A percentile compares a stretch with the other conserved stretches of the same genome.
These are phyloP conservation scores for Diaphora mendica DNA, from an alignment of 2,888 invertebrate genomes.

Conservation along the genomic window DNA sequence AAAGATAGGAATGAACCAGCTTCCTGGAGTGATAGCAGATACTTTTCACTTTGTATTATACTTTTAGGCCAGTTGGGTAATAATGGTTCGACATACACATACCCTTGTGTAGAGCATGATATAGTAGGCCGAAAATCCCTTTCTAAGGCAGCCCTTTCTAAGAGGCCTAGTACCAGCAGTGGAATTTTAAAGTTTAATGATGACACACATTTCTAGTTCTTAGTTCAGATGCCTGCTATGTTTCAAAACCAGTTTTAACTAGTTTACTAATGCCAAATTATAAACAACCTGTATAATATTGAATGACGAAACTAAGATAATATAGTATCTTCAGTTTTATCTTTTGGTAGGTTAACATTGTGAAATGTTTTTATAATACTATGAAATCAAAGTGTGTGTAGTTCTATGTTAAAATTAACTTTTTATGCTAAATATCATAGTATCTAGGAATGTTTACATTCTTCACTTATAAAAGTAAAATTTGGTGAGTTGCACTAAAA, in stretches of 20 bases:
- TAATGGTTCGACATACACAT: too few species aligned
- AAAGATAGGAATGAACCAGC: not conserved
- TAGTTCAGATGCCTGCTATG: not conserved
- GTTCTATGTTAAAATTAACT: not conserved
- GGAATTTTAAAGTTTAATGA: too few species aligned
- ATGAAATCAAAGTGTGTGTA: not conserved
- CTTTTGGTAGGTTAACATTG: conserved; percentile 4
- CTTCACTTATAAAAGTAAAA: not conserved
- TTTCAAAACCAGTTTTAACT: not conserved
- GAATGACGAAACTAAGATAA: not conserved
- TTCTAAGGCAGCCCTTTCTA: too few species aligned
- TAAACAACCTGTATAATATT: not conserved
- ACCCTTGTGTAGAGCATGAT: too few species aligned
- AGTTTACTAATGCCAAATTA: not conserved
- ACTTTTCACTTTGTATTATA: not conserved
- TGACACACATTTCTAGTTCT: too few species aligned
- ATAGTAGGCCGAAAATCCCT: too few species aligned
- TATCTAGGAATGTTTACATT: not conserved
- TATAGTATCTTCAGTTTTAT: not conserved
- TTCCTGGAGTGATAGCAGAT: not conserved
- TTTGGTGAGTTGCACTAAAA: not conserved
- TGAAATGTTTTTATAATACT: not conserved
- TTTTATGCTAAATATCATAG: not conserved
- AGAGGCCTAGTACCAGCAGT: too few species aligned
- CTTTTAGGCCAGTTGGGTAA: not conserved